Percentiles rank a stretch among this genome's conserved stretches.
phyloP scores from a whole-genome alignment of 2,888 invertebrate genomes.

The Eupithecia inturbata region DNA sequence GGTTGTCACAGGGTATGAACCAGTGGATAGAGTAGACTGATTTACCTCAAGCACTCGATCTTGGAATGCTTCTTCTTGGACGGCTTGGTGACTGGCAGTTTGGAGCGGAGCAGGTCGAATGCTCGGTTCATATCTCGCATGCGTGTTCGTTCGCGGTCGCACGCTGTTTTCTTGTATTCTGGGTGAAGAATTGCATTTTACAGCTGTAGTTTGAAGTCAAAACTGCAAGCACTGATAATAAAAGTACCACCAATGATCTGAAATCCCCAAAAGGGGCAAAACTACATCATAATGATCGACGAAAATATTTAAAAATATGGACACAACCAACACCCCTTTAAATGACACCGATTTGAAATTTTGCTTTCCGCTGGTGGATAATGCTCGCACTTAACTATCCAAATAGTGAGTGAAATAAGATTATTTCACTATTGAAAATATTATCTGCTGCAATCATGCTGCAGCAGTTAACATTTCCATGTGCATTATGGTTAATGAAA shows the following conservation, averaged over 20 bases:
- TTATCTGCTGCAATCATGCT: background rate
- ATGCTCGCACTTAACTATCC: too few species aligned
- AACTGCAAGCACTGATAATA: background rate
- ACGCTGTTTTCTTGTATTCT: slow-evolving; percentile 94
- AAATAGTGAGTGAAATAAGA: too few species aligned
- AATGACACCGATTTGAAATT: too few species aligned
- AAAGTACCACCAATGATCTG: background rate
- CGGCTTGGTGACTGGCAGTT: slow-evolving; percentile 90
- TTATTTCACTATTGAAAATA: background rate
- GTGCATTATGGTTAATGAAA: background rate
- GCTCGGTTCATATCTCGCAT: slow-evolving; percentile 95
- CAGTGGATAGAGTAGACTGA: too few species aligned
- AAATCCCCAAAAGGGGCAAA: background rate
- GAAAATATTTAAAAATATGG: too few species aligned
- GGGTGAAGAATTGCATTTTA: slow-evolving; percentile 45
- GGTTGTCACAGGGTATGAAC: too few species aligned
- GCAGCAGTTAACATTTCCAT: too few species aligned
- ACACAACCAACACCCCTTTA: too few species aligned
- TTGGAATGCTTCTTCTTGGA: slow-evolving; percentile 94
- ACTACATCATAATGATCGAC: too few species aligned
- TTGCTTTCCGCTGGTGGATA: too few species aligned
- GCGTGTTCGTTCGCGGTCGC: slow-evolving; percentile 91
- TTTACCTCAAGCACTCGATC: slow-evolving; percentile 92
- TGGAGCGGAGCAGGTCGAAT: slow-evolving; percentile 89
- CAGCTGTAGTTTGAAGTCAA: background rate